Base-by-base conservation (phyloP, 2,797 vertebrate genomes). In the Liasis olivaceus region DNA sequence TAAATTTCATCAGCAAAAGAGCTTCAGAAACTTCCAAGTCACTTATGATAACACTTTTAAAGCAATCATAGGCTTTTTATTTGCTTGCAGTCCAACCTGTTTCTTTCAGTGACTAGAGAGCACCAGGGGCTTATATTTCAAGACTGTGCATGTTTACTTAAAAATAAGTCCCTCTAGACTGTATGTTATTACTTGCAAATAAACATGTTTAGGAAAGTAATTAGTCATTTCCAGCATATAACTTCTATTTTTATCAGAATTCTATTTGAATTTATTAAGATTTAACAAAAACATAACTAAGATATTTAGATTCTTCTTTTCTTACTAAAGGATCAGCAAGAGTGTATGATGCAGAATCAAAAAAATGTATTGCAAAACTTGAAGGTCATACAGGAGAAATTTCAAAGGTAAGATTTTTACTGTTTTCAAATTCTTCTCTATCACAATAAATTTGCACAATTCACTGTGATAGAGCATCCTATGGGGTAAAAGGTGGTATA, bases 341-440 rank as follows among this genome's bases (percentile, higher is more conserved):
- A 96, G 97, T 99, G 93, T 99, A 98, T 96, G 97, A 96, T 93
- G 97, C 98, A 72, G 95, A 95, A 93, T 99, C 98, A 91, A 98
- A 98, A 94, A 96, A 98, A 93, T 99, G 98, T 96, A 97, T 99
- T 11, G 95, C 97, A 94, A 99, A 98, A 88, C 95, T 99, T 20
- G 98, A 98, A 95, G 99, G 99, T n/a, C 99, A 99, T 4, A 96
- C 97, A 66, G 98, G 98, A 63, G 99, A 99, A 95, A 98, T 99
- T 96, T 99, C 98, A 56, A 99, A 99, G 98, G 99, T 99, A 96
- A 96, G 12, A 13, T 88, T 91, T 93, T 15, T 5, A 94, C 2
- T 93, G n/a, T 95, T 69, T 1, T 89, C 47, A 92, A 93, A 26
- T 92, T 95, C 95, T 13, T 24, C 42, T 42, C 42, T 42, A 42